Evolutionary conservation across 2,113 vertebrate genomes (phyloP).

Genomic region (Clarias macrocephalus): DNA sequence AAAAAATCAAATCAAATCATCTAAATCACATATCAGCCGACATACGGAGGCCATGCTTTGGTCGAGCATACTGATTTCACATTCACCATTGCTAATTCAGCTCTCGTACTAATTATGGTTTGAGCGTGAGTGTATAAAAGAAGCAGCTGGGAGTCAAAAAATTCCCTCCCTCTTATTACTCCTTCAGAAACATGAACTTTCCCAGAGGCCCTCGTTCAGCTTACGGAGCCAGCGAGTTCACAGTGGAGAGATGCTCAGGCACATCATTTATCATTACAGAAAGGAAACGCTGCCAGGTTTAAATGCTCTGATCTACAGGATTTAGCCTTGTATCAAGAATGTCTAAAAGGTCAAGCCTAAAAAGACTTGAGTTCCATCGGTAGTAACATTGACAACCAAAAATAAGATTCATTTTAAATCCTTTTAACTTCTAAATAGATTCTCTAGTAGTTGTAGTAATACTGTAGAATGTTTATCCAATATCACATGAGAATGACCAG

Average conservation of each 20-base stretch:
- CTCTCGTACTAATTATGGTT: background rate
- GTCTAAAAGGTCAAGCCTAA: no score
- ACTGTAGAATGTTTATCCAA: no score
- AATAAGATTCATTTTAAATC: no score
- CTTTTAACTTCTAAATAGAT: no score
- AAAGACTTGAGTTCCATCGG: no score
- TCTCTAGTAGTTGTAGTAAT: no score
- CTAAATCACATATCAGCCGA: background rate
- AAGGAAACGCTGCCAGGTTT: background rate
- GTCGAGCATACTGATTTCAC: background rate
- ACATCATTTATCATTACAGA: background rate
- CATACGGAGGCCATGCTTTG: background rate
- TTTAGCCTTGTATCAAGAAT: background rate
- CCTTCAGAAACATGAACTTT: constrained; percentile 24
- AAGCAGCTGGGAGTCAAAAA: background rate
- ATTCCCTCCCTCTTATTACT: background rate
- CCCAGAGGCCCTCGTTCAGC: background rate
- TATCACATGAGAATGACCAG: no score
- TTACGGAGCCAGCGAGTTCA: constrained; percentile 6
- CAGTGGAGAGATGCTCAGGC: constrained; percentile 26
- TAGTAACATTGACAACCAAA: no score
- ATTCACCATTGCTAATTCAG: background rate
- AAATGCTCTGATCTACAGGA: background rate
- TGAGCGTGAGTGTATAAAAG: background rate
- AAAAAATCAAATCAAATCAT: background rate